Evolutionary conservation across 2,113 vertebrate species (phyloP), one percentile per base, ranked within the genome.

Genomic region (Hippocampus mohnikei): DNA sequence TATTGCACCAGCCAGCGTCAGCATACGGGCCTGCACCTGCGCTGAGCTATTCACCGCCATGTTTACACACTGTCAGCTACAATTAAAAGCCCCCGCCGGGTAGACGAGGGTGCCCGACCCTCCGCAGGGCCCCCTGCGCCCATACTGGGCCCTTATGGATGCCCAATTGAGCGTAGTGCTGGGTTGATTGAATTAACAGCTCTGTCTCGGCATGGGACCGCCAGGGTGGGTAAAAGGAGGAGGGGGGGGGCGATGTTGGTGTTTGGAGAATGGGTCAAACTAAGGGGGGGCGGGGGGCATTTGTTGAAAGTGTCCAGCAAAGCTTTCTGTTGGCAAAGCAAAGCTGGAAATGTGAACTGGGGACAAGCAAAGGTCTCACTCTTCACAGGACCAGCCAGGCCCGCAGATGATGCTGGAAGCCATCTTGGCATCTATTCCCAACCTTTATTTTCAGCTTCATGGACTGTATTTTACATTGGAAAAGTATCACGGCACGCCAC

Each of bases 61-160:
- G 92, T 93, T 94, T 93, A 93, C 92, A 92, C 91, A 91, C 91
- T 93, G 93, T 94, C 92, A 93, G 88, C 82, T 85, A 88, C 91
- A 92, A 93, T 94, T 92, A 93, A 89, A 86, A 87, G 87, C 87
- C 88, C 83, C 83, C 79, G 85, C 84, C 84, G 89, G 83, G 82
- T 62, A 84, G 88, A 25, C 63, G 21, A 41, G 61, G 61, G 60
- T 27, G 75, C 80, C 40, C 83, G 76, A 85, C 85, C 88, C 91
- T 91, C 87, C 23, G 5, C 88, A 40, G 88, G 87, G 85, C 85
- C 89, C 89, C 87, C 13, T 9, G 55, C 71, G 82, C 88, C 86
- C 89, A 79, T 87, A 85, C 76, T 85, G 82, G 11, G 89, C 85
- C 90, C 91, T 94, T 92, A 88, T 92, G 88, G 89, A 82, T 90